Evolutionary conservation across 2,797 vertebrate genomes (phyloP).

Genomic region (Thunnus albacares): DNA sequence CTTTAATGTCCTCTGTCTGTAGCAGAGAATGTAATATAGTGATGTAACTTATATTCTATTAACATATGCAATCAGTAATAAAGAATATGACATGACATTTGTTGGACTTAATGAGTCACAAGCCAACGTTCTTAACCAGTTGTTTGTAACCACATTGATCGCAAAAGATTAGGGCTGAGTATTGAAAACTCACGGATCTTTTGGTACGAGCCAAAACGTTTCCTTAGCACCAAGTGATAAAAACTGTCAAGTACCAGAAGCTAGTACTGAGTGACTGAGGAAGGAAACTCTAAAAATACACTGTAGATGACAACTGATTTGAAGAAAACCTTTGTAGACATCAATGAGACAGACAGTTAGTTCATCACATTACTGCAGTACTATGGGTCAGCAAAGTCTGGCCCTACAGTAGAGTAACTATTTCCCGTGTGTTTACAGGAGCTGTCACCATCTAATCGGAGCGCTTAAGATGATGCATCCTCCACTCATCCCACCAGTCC

Average conservation of each 20-base stretch:
- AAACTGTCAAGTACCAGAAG: background rate
- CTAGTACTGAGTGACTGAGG: background rate
- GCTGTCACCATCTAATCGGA: slow-evolving; percentile 39
- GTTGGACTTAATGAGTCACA: too few species aligned
- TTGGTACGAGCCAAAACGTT: background rate
- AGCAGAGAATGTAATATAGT: too few species aligned
- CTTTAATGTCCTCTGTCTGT: too few species aligned
- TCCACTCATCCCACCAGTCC: slow-evolving; percentile 3
- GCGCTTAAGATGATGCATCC: slow-evolving; percentile 25
- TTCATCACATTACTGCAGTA: background rate
- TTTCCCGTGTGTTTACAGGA: slow-evolving; percentile 47
- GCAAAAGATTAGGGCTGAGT: background rate
- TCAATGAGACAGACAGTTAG: background rate
- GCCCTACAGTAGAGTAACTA: slow-evolving; percentile 14
- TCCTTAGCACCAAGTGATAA: background rate
- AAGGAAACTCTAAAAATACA: background rate
- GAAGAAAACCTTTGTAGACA: background rate
- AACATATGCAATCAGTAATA: too few species aligned
- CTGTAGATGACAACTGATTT: background rate
- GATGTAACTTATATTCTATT: too few species aligned
- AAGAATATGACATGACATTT: too few species aligned
- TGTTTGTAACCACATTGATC: background rate
- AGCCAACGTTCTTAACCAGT: too few species aligned
- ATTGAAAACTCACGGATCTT: background rate
- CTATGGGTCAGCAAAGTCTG: background rate